Percentiles rank a stretch among this genome's conserved stretches.
These are phyloP conservation scores for Meta bourneti DNA, from an alignment of 2,888 invertebrate species.

Conservation along the genomic window DNA sequence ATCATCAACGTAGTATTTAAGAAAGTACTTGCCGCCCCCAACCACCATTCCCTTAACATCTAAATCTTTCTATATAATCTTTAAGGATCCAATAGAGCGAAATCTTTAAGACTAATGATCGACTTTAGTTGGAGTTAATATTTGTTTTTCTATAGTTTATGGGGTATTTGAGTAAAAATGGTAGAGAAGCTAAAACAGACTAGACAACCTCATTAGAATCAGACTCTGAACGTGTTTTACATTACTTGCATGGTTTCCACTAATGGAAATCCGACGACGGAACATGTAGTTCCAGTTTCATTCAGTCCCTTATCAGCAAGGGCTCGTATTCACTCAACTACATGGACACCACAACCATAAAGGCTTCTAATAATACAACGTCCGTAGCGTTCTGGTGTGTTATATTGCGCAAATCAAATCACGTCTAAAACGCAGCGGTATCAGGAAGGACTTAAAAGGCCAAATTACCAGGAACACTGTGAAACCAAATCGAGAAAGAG, in stretches of 20 bases:
- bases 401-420: neutral
- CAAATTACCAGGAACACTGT: neutral
- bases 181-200: too few species aligned
- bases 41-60: too few species aligned
- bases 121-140: too few species aligned
- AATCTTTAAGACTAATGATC: too few species aligned
- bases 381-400: neutral
- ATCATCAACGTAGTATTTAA: too few species aligned
- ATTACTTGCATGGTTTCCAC: neutral
- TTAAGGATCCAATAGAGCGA: too few species aligned
- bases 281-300: neutral
- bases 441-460: neutral
- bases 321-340: neutral
- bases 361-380: too few species aligned
- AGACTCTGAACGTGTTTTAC: neutral
- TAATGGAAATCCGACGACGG: neutral
- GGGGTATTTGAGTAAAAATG: too few species aligned
- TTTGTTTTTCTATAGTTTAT: too few species aligned
- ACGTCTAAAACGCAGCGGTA: neutral
- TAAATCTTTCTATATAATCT: too few species aligned
- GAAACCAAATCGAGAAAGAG: neutral
- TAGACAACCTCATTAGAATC: too few species aligned
- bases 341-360: neutral
- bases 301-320: neutral
- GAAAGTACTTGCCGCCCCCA: too few species aligned